Evolutionary conservation across 2,113 vertebrate genomes (phyloP), one percentile per base, ranked within the genome.

Genomic region (Istiophorus platypterus): DNA sequence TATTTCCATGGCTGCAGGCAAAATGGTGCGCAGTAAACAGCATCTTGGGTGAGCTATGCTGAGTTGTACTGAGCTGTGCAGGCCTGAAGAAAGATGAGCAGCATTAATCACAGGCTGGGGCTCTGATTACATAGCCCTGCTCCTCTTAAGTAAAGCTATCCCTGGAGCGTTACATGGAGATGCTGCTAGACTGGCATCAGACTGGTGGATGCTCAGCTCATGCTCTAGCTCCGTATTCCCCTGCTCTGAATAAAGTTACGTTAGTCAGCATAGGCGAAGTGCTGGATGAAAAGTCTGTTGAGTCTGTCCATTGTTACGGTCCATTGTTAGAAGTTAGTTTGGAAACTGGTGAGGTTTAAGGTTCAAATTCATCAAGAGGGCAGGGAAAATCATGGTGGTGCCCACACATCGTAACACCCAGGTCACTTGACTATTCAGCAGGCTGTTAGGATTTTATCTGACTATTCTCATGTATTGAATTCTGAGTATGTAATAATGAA

Each of bases 21-120:
- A 47, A 86, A 68, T 59, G 27, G 65, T 78, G 82, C 81, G 90
- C 59, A 42, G 86, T 93, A 94, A 92, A 93, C 90, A 92, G 87
- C 86, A 65, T 91, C 82, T 75, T 78, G 85, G 88, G 85, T 90
- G 91, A 93, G 88, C 91, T 83, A 62, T 83, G 84, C 86, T 62
- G 80, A 89, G 87, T 90, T 86, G 76, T 84, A 82, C 84, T 80
- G 85, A 89, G 82, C 73, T 67, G 51, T 76, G 80, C 73, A 70
- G 57, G 81, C 92, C 87, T 75, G 89, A 80, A 92, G 94, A 94
- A 80, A 88, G 89, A 94, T 85, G 84, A 88, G 87, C 84, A 89
- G 88, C 91, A 93, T 94, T 95, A 94, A 94, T 94, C 92, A 93
- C 92, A 85, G 89, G 85, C 92, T 85, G 76, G 88, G 89, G 92